phyloP scores from a whole-genome alignment of 2,797 vertebrate species.

The Spheniscus humboldti region DNA sequence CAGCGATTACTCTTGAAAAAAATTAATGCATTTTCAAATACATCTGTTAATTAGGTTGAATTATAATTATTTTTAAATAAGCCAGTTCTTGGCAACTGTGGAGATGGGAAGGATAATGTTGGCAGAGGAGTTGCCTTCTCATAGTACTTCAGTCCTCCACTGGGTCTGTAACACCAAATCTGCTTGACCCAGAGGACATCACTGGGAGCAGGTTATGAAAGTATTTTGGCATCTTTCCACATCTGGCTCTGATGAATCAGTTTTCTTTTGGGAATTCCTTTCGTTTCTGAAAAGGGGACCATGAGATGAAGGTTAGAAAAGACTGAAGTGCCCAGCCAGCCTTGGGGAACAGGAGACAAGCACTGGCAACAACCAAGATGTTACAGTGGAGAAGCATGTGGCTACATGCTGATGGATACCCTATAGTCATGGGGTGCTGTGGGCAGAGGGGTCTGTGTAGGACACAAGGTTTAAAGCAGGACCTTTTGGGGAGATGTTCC shows the following conservation, averaged over 20 bases:
- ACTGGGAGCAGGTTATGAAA: neutral
- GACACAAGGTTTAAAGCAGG: neutral
- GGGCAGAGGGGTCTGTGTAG: neutral
- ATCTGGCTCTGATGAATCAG: neutral
- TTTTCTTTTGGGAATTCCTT: neutral
- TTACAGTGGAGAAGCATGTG: neutral
- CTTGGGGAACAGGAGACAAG: neutral
- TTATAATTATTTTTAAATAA: conserved; percentile 56
- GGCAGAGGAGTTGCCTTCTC: neutral
- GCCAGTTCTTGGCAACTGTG: conserved; percentile 17
- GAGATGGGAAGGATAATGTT: neutral
- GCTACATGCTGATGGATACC: neutral
- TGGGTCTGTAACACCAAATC: neutral
- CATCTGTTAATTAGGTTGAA: conserved; percentile 50
- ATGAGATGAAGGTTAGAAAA: neutral
- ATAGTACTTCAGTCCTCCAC: neutral
- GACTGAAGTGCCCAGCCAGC: neutral
- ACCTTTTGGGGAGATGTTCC: neutral
- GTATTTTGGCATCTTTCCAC: neutral
- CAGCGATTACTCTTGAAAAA: conserved; percentile 3
- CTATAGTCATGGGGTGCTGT: neutral
- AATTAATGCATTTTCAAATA: conserved; percentile 43
- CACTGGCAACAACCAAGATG: neutral
- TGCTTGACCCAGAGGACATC: neutral
- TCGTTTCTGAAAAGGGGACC: neutral